phyloP scores from a whole-genome alignment of 2,797 vertebrate genomes.

The Coccyzus lansbergi region DNA sequence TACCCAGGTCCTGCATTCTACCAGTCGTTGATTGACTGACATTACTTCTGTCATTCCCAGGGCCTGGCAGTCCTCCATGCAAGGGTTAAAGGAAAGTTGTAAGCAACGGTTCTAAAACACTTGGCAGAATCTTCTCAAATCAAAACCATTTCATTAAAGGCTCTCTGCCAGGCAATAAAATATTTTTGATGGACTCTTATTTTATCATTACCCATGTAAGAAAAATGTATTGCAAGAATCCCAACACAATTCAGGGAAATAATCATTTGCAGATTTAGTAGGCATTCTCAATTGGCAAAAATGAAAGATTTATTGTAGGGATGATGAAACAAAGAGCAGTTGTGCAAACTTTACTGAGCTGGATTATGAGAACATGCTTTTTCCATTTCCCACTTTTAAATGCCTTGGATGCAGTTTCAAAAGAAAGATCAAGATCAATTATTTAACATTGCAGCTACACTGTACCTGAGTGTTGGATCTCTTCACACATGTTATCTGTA shows the following conservation, averaged over 20 bases:
- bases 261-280: constrained; percentile 81
- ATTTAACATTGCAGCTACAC: constrained; percentile 53
- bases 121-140: constrained; percentile 65
- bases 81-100: constrained; percentile 69
- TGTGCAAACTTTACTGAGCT: constrained; percentile 78
- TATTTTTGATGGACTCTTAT: constrained; percentile 64
- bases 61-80: constrained; percentile 40
- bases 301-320: constrained; percentile 81
- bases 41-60: background rate
- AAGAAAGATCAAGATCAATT: constrained; percentile 58
- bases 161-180: constrained; percentile 64
- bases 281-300: constrained; percentile 74
- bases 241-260: constrained; percentile 64
- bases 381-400: constrained; percentile 77
- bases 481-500: constrained; percentile 64
- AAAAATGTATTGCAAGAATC: constrained; percentile 74
- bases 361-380: constrained; percentile 78
- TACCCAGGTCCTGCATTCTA: constrained; percentile 2
- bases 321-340: constrained; percentile 80
- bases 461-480: constrained; percentile 52
- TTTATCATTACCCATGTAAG: constrained; percentile 73
- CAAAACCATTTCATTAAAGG: constrained; percentile 65
- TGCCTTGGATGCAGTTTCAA: constrained; percentile 71
- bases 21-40: background rate
- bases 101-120: constrained; percentile 46